A percentile compares a stretch with the other conserved stretches of the same genome.
Conservation (phyloP, 2,888 invertebrate species). For the Apantesis nais region DNA sequence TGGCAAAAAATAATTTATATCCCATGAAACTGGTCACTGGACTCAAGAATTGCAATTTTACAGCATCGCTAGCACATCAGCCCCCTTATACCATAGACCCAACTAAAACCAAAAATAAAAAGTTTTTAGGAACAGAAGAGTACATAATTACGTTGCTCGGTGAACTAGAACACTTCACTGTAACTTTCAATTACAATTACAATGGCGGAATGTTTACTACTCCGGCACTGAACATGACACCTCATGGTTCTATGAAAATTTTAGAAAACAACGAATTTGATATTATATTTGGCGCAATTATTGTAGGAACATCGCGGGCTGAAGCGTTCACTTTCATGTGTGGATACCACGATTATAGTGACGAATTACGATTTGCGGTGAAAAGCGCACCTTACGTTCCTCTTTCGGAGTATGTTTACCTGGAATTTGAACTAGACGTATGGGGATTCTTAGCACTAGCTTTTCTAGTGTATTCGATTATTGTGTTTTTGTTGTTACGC, state of each 20-base stretch:
- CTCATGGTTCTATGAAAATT: constrained; percentile 17
- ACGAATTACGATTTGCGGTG: constrained; percentile 32
- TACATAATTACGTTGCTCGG: constrained; percentile 31
- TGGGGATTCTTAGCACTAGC: constrained; percentile 25
- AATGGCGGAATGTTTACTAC: not conserved
- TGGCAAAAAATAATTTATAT: constrained; percentile 44
- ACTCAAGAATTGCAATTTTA: constrained; percentile 60
- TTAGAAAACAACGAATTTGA: constrained; percentile 31
- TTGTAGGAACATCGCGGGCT: constrained; percentile 15
- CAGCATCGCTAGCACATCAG: constrained; percentile 40
- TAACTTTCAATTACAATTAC: constrained; percentile 25
- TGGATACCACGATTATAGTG: constrained; percentile 34
- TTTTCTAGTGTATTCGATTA: constrained; percentile 23
- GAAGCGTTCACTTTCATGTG: constrained; percentile 30
- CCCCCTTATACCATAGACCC: constrained; percentile 39
- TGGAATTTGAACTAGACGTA: constrained; percentile 30
- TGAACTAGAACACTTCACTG: constrained; percentile 32
- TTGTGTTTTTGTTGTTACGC: constrained; percentile 18
- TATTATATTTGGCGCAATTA: constrained; percentile 25
- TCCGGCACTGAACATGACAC: constrained; percentile 23
- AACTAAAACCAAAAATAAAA: constrained; percentile 1
- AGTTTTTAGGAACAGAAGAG: constrained; percentile 33
- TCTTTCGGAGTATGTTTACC: constrained; percentile 45
- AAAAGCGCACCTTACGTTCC: constrained; percentile 19
- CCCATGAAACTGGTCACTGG: constrained; percentile 55